These are phyloP conservation scores for Agonopterix alstromeriana DNA, from an alignment of 2,888 invertebrate species.

Conservation along the genomic window DNA sequence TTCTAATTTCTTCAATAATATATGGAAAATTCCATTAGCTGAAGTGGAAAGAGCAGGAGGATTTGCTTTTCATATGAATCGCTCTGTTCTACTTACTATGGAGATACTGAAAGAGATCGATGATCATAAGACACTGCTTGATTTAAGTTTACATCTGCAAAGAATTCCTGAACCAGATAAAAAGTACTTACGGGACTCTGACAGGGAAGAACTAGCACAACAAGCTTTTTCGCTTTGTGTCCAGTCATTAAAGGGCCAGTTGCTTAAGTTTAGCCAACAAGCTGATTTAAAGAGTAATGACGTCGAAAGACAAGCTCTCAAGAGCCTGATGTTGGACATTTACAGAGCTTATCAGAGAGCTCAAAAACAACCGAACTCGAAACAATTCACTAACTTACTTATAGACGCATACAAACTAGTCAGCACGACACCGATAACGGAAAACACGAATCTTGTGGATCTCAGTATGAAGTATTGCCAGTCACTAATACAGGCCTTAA, in stretches of 20 bases:
- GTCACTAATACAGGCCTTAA: constrained; percentile 76
- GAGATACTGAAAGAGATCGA: constrained; percentile 87
- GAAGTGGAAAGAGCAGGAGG: constrained; percentile 96
- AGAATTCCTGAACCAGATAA: constrained; percentile 91
- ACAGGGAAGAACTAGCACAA: constrained; percentile 87
- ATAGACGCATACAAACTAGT: constrained; percentile 83
- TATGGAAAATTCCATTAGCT: constrained; percentile 93
- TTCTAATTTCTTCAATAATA: constrained; percentile 93
- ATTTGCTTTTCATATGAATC: constrained; percentile 93
- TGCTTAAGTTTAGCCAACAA: constrained; percentile 72
- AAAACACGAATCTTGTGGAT: constrained; percentile 80
- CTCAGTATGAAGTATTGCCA: constrained; percentile 83
- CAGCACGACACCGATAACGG: constrained; percentile 77
- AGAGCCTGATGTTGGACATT: constrained; percentile 73
- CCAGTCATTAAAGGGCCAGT: constrained; percentile 80
- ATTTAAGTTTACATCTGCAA: constrained; percentile 86
- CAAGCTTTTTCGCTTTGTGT: constrained; percentile 86
- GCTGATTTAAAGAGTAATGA: constrained; percentile 62
- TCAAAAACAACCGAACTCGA: constrained; percentile 77
- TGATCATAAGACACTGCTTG: constrained; percentile 87
- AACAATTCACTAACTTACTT: constrained; percentile 80
- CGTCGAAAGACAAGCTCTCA: constrained; percentile 64
- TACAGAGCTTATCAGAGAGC: constrained; percentile 83
- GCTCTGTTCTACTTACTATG: constrained; percentile 87
- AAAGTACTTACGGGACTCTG: constrained; percentile 90